These are phyloP conservation scores for Tylochromis polylepis DNA, from an alignment of 2,113 vertebrate species.

Conservation along the genomic window DNA sequence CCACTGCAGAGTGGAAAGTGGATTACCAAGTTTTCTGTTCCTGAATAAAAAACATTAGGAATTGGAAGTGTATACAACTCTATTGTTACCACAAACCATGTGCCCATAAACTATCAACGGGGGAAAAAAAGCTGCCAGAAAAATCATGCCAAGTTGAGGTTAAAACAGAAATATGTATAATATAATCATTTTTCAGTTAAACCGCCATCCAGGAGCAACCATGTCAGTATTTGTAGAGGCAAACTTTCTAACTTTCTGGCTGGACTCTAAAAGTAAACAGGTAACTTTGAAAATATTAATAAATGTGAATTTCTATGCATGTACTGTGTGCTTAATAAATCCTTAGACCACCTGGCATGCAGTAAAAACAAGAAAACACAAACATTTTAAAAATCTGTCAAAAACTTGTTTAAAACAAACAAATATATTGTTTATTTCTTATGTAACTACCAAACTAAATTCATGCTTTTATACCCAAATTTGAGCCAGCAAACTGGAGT, in stretches of 20 bases:
- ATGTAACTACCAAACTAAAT: neutral
- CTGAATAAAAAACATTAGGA: neutral
- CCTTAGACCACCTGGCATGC: neutral
- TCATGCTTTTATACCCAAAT: neutral
- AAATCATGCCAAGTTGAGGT: neutral
- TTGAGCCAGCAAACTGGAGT: neutral
- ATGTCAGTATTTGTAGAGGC: too few species aligned
- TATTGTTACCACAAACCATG: neutral
- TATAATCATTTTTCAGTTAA: too few species aligned
- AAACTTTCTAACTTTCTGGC: neutral
- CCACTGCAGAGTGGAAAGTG: neutral
- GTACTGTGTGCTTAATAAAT: too few species aligned
- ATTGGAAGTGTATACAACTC: neutral
- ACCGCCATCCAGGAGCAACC: too few species aligned
- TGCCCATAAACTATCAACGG: neutral
- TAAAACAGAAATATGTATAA: neutral
- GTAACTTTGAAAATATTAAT: too few species aligned
- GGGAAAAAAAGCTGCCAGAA: neutral
- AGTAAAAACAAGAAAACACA: neutral
- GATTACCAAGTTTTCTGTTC: neutral
- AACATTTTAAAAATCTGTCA: neutral
- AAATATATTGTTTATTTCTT: neutral
- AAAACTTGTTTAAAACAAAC: neutral
- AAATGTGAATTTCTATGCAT: neutral
- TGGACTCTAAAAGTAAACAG: neutral